Evolutionary conservation across 2,797 vertebrate genomes (phyloP).

Genomic region (Peromyscus eremicus): DNA sequence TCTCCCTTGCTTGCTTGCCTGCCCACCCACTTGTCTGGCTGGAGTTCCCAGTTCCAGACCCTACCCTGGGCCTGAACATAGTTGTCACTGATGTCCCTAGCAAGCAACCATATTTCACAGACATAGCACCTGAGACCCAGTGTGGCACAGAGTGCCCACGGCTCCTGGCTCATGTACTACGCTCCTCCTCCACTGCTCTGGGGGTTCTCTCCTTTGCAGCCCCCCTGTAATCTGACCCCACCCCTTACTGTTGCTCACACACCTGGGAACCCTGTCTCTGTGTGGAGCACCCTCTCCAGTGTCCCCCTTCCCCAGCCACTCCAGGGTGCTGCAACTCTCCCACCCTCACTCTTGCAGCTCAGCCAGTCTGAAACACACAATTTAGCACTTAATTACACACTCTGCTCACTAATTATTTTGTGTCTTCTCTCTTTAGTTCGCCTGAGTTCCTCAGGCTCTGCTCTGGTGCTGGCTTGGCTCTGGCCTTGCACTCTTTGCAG

Average conservation of each 20-base stretch:
- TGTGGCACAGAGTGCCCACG: rapidly evolving
- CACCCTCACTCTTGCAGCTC: neutral
- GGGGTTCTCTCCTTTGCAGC: neutral
- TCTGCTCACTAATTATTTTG: slow-evolving; percentile 73
- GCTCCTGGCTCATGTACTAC: neutral
- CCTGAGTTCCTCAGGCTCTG: neutral
- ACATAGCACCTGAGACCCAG: neutral
- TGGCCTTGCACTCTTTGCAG: neutral
- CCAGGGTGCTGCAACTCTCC: neutral
- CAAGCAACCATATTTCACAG: neutral
- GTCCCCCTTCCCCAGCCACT: neutral
- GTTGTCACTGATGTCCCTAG: neutral
- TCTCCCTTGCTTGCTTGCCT: neutral
- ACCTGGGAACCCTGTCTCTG: neutral
- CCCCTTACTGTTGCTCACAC: neutral
- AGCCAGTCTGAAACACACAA: slow-evolving; percentile 70
- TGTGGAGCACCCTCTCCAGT: neutral
- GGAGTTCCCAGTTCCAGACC: neutral
- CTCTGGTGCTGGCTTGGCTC: neutral
- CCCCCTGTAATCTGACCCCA: neutral
- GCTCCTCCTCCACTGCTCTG: too few species aligned
- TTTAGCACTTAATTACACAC: slow-evolving; percentile 77
- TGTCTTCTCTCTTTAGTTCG: slow-evolving; percentile 45
- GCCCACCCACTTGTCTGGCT: neutral
- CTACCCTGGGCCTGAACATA: neutral